A percentile compares a stretch with the other conserved stretches of the same genome.
Conservation (phyloP, 2,888 invertebrate species). For the Marronus borbonicus region DNA sequence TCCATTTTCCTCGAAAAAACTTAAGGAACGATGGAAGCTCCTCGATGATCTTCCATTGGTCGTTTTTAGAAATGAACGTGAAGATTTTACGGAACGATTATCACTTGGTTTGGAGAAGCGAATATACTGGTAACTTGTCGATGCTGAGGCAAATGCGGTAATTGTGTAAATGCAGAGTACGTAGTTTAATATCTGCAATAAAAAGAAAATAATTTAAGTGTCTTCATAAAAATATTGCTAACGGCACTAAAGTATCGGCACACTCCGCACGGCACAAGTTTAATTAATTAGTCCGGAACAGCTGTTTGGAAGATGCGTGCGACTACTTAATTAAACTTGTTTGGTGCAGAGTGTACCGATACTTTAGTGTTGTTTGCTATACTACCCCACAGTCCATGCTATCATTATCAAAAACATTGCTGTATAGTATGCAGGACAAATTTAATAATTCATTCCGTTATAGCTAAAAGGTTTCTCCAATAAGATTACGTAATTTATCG, state of each 20-base stretch:
- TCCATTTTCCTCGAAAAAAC: slow-evolving; percentile 47
- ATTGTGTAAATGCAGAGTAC: slow-evolving; percentile 32
- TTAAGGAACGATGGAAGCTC: slow-evolving; percentile 50
- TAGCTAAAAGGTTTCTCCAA: background rate
- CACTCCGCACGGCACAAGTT: too few relatives aligned
- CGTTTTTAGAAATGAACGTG: slow-evolving; percentile 31
- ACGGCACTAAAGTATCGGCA: too few relatives aligned
- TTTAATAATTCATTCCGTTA: background rate
- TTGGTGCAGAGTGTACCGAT: too few relatives aligned
- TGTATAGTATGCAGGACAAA: background rate
- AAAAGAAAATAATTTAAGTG: background rate
- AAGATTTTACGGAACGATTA: slow-evolving; percentile 1
- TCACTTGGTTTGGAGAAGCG: slow-evolving; percentile 37
- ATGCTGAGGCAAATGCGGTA: slow-evolving; percentile 38
- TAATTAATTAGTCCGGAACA: too few relatives aligned
- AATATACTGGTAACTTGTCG: slow-evolving; percentile 48
- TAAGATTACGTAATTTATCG: slow-evolving; percentile 1
- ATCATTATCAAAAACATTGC: too few relatives aligned
- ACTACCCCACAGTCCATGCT: too few relatives aligned
- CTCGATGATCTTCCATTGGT: slow-evolving; percentile 46
- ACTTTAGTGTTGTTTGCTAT: too few relatives aligned
- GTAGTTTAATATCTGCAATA: slow-evolving; percentile 47
- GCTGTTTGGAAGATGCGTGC: too few relatives aligned
- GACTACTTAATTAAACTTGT: too few relatives aligned
- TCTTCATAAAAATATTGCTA: too few relatives aligned